phyloP scores from a whole-genome alignment of 2,888 invertebrate species.

The Eupithecia tripunctaria region DNA sequence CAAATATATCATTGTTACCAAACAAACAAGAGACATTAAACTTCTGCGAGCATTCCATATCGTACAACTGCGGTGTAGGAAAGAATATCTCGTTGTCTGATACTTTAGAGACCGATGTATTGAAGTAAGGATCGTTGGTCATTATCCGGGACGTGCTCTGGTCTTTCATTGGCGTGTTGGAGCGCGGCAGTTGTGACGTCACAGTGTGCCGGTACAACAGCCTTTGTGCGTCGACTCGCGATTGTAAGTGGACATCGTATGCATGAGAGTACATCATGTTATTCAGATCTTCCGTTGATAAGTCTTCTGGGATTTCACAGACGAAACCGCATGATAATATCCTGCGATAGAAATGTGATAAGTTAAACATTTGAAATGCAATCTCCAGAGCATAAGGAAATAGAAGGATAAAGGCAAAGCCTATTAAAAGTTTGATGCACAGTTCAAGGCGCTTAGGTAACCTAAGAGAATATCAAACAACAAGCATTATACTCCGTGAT shows the following conservation, averaged over 20 bases:
- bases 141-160: conserved; percentile 82
- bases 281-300: conserved; percentile 73
- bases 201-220: conserved; percentile 76
- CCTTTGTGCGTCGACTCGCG: conserved; percentile 64
- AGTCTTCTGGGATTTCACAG: conserved; percentile 77
- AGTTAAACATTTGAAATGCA: neutral
- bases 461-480: neutral
- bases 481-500: neutral
- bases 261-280: conserved; percentile 77
- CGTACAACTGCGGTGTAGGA: conserved; percentile 84
- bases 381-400: too few relatives aligned
- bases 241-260: conserved; percentile 83
- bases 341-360: conserved; percentile 53
- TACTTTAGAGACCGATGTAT: conserved; percentile 83
- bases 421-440: neutral
- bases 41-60: conserved; percentile 66
- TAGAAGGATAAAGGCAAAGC: too few relatives aligned
- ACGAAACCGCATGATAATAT: conserved; percentile 85
- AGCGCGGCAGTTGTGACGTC: conserved; percentile 59
- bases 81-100: conserved; percentile 85
- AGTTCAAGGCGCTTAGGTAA: neutral
- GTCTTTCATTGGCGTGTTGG: conserved; percentile 71
- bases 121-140: conserved; percentile 84
- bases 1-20: conserved; percentile 63
- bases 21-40: conserved; percentile 72